Evolutionary conservation across 2,888 invertebrate species (phyloP).

Genomic region (Quadroppia sp.): DNA sequence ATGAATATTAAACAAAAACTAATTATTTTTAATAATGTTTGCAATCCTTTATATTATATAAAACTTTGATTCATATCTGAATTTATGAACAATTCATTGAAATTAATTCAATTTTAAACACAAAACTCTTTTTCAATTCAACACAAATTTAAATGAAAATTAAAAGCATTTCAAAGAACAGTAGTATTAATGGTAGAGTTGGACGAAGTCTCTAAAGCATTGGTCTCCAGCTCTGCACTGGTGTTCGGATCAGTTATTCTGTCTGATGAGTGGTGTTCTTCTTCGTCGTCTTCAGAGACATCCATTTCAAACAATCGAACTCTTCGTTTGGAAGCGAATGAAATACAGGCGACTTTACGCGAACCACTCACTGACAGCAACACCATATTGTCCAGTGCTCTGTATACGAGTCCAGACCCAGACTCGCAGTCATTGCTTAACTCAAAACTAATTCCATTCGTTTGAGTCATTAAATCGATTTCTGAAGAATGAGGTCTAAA

Average conservation of each 20-base stretch:
- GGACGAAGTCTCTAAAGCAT: neutral
- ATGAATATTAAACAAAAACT: no score
- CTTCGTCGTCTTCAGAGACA: conserved; percentile 84
- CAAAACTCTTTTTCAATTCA: no score
- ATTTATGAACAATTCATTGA: no score
- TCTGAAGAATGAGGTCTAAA: neutral
- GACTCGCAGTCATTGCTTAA: neutral
- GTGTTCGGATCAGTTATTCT: neutral
- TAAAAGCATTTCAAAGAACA: no score
- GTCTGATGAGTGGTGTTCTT: conserved; percentile 58
- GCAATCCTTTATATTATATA: no score
- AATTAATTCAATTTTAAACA: no score
- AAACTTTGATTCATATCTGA: no score
- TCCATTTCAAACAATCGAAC: conserved; percentile 88
- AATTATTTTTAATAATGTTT: no score
- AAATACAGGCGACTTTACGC: conserved; percentile 74
- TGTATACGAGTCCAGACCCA: conserved; percentile 11
- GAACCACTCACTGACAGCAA: conserved; percentile 76
- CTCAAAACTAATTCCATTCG: neutral
- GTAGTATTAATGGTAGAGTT: neutral
- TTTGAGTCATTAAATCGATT: neutral
- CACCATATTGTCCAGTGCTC: conserved; percentile 16
- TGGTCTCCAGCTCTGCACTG: neutral
- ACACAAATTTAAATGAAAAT: no score
- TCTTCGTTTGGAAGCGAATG: conserved; percentile 72